phyloP scores from a whole-genome alignment of 2,888 invertebrate species.

The Abrostola tripartita region DNA sequence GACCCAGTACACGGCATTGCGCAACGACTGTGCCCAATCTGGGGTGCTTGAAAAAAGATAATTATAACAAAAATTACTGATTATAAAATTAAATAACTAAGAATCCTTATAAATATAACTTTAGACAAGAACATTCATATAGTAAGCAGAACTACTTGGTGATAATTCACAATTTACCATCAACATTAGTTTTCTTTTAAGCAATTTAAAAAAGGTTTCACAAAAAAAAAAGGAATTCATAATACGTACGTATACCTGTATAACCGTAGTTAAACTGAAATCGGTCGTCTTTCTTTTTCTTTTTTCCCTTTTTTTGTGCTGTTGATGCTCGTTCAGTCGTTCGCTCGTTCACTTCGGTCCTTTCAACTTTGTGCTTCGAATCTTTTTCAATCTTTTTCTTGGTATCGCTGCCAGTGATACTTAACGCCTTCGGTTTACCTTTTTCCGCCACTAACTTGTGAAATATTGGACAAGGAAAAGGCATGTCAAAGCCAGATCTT shows the following conservation, averaged over 20 bases:
- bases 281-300: conserved; percentile 72
- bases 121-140: too few relatives aligned
- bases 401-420: conserved; percentile 73
- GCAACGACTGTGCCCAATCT: conserved; percentile 82
- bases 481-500: conserved; percentile 56
- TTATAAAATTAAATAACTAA: too few relatives aligned
- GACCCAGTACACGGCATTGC: conserved; percentile 74
- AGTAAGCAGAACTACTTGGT: too few relatives aligned
- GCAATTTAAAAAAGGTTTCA: neutral
- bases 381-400: conserved; percentile 38
- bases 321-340: conserved; percentile 69
- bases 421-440: conserved; percentile 63
- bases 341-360: conserved; percentile 62
- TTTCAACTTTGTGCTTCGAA: conserved; percentile 44
- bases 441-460: conserved; percentile 74
- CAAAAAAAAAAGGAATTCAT: conserved; percentile 44
- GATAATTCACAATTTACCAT: too few relatives aligned
- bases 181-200: too few relatives aligned
- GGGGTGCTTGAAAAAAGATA: conserved; percentile 71
- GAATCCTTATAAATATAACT: too few relatives aligned
- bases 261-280: conserved; percentile 85
- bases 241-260: conserved; percentile 86
- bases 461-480: conserved; percentile 80
- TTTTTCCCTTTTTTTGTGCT: conserved; percentile 70
- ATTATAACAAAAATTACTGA: too few relatives aligned